These are phyloP conservation scores for Pterostichus niger DNA, from an alignment of 2,888 invertebrate species.

Conservation along the genomic window DNA sequence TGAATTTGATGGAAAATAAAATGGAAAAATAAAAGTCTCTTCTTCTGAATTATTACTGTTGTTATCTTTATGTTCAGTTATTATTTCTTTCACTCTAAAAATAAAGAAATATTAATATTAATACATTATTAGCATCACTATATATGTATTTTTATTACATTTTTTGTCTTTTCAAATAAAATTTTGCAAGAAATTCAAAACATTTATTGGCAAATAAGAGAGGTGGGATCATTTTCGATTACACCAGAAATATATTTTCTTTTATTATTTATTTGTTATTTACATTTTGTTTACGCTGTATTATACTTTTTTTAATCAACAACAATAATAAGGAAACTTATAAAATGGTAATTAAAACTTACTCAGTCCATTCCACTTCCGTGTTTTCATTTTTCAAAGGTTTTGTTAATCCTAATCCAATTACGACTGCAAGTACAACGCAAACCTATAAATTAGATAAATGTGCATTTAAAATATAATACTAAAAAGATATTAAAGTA, in stretches of 20 bases:
- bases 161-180: too few species aligned
- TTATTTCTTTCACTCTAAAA: conserved; percentile 31
- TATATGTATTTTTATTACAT: too few species aligned
- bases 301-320: neutral
- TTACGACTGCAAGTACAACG: neutral
- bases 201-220: too few species aligned
- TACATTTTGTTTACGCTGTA: too few species aligned
- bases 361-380: neutral
- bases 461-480: too few species aligned
- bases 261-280: too few species aligned
- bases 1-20: neutral
- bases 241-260: too few species aligned
- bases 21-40: neutral
- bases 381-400: neutral
- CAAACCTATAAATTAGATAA: too few species aligned
- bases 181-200: too few species aligned
- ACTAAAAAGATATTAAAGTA: too few species aligned
- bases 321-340: neutral
- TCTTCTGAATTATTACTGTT: neutral
- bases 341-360: conserved; percentile 3
- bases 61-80: neutral
- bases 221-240: too few species aligned
- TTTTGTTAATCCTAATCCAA: neutral
- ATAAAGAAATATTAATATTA: neutral
- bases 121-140: too few species aligned